Evolutionary conservation across 1,140 invertebrate species (phyloP), one percentile per base, ranked within the genome.

Genomic region (Drosophila ambigua): DNA sequence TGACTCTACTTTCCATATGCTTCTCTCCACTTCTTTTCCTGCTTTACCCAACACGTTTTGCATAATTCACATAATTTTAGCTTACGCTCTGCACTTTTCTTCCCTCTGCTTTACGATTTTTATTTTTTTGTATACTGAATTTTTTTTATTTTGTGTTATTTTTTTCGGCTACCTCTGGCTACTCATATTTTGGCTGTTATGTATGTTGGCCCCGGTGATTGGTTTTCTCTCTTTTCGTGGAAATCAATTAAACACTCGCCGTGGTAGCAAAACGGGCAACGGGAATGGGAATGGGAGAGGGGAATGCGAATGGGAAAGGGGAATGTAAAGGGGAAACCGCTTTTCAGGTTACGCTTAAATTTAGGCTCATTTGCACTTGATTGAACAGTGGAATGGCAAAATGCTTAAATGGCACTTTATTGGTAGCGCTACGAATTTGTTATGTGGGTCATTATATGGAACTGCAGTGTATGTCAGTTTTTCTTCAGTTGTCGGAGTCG

Each of bases 61-160:
- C 80, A 84, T 84, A 84, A 80, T 85, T 67, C 77, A 77, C 80
- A 84, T 76, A 73, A 84, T 84, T 84, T 84, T 64, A 45, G 81
- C 80, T 84, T 84, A 80, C 60, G 77, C 72, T 50, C 64, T 57
- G 80, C 76, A 65, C 43, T 84, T 79, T 79, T 35, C 23, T 49
- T 72, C 24, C 8, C 41, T 41, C 51, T 13, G 31, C 20, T 58
- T 43, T 31, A 9, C 8, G 55, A 9, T 43, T 51, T 61, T 53
- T 48, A 31, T 41, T 35, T n/a, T 28, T 6, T 23, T 26, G 6
- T 24, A 2, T 24, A 24, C n/a, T n/a, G n/a, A n/a, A n/a, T n/a
- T 24, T 24, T 43, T 51, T 61, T 53, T 43, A 45, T 61, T 53
- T n/a, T n/a, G 2, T 11, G 41, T 26, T 9, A 48, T 46, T 49